Evolutionary conservation across 2,797 vertebrate species (phyloP).

Genomic region (Onychomys arenicola): DNA sequence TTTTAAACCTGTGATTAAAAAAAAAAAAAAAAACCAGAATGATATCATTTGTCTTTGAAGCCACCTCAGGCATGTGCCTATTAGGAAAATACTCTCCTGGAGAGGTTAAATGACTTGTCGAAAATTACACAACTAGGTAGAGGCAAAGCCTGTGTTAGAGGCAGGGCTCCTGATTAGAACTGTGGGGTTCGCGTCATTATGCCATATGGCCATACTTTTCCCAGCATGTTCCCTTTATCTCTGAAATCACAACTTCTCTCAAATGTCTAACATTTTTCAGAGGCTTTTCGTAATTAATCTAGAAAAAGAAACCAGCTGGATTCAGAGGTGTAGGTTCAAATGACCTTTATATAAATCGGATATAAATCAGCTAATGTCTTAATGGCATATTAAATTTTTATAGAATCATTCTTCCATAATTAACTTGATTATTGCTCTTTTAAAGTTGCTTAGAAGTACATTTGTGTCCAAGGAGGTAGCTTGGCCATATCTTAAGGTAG

Average conservation of each 20-base stretch:
- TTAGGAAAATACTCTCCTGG: slow-evolving; percentile 38
- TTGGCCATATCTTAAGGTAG: slow-evolving; percentile 26
- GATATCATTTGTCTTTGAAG: not conserved
- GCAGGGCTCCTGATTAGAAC: slow-evolving; percentile 57
- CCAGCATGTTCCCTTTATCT: slow-evolving; percentile 72
- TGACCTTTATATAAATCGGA: slow-evolving; percentile 68
- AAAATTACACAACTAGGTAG: slow-evolving; percentile 43
- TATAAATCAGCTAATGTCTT: slow-evolving; percentile 72
- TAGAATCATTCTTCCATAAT: slow-evolving; percentile 62
- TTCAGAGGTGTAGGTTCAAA: slow-evolving; percentile 68
- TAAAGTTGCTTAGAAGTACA: slow-evolving; percentile 65
- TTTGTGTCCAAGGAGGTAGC: slow-evolving; percentile 43
- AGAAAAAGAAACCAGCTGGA: slow-evolving; percentile 71
- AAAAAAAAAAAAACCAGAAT: not conserved
- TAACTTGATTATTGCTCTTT: slow-evolving; percentile 73
- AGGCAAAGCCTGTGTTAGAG: slow-evolving; percentile 18
- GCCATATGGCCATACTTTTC: slow-evolving; percentile 55
- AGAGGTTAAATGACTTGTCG: slow-evolving; percentile 56
- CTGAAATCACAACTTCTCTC: slow-evolving; percentile 77
- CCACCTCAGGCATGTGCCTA: not conserved
- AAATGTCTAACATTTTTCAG: slow-evolving; percentile 71
- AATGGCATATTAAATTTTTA: slow-evolving; percentile 76
- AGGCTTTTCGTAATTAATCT: slow-evolving; percentile 58
- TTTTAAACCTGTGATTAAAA: not conserved
- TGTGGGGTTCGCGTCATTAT: slow-evolving; percentile 36